Conservation (phyloP, 1,140 invertebrate genomes). For the Leptinotarsa undecemlineata region DNA sequence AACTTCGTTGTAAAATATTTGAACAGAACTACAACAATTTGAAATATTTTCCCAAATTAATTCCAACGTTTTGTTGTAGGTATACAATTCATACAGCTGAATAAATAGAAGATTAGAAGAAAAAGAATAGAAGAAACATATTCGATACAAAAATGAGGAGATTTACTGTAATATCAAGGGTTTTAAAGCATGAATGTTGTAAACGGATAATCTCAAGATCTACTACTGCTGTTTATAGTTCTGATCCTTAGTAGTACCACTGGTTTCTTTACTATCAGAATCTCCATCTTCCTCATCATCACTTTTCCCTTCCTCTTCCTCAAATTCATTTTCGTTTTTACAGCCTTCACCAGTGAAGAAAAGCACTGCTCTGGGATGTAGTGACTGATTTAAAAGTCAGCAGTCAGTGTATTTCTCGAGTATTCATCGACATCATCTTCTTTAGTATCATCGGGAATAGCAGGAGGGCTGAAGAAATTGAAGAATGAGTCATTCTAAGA, state of each 20-base stretch:
- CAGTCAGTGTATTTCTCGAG: slow-evolving; percentile 70
- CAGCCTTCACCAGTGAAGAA: slow-evolving; percentile 89
- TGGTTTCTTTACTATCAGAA: slow-evolving; percentile 31
- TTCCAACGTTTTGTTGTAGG: neutral
- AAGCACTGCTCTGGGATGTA: slow-evolving; percentile 91
- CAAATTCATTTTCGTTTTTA: slow-evolving; percentile 76
- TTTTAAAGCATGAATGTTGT: slow-evolving; percentile 8
- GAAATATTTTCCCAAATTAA: neutral
- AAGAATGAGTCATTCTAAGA: slow-evolving; percentile 93
- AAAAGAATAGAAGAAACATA: too few relatives aligned
- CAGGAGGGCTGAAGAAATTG: slow-evolving; percentile 95
- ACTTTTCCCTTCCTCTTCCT: slow-evolving; percentile 62
- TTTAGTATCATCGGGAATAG: slow-evolving; percentile 65
- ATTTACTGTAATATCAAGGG: neutral
- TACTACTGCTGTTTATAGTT: slow-evolving; percentile 50
- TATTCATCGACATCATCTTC: slow-evolving; percentile 76
- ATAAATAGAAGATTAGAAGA: neutral
- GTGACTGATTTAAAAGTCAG: slow-evolving; percentile 98
- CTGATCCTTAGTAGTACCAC: slow-evolving; percentile 35
- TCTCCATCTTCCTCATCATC: slow-evolving; percentile 54
- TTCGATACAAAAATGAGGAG: neutral
- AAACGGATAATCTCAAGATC: neutral
- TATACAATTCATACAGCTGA: neutral
- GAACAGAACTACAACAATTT: neutral
- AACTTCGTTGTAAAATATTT: neutral